Evolutionary conservation across 2,113 vertebrate species (phyloP).

Genomic region (Poeciliopsis prolifica): DNA sequence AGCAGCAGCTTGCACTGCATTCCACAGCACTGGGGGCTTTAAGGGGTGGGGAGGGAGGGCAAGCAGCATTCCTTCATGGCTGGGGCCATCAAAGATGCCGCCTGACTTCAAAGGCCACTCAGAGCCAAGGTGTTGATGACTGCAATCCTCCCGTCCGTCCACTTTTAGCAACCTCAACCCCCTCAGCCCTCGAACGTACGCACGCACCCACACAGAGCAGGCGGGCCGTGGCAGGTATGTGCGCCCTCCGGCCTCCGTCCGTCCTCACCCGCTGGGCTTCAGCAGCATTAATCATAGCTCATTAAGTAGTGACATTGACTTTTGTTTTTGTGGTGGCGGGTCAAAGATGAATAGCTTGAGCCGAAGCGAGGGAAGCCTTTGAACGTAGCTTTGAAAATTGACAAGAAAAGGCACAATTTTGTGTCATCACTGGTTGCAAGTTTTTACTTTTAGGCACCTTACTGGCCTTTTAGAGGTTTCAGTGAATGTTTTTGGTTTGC

Average conservation of each 20-base stretch:
- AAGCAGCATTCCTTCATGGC: conserved; percentile 72
- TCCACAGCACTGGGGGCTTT: conserved; percentile 81
- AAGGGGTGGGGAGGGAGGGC: conserved; percentile 55
- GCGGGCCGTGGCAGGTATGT: conserved; percentile 53
- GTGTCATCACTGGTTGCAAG: no score
- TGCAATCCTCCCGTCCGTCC: conserved; percentile 73
- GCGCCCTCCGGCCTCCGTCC: conserved; percentile 27
- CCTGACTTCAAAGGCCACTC: conserved; percentile 76
- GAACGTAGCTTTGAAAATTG: background rate
- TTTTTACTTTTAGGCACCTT: background rate
- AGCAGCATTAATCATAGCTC: conserved; percentile 67
- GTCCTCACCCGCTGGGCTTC: conserved; percentile 18
- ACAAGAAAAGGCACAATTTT: background rate
- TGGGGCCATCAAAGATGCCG: conserved; percentile 74
- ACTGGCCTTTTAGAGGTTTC: background rate
- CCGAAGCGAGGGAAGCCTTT: conserved; percentile 2
- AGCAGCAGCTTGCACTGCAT: conserved; percentile 76
- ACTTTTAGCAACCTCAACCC: conserved; percentile 75
- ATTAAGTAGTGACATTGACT: conserved; percentile 65
- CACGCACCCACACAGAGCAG: conserved; percentile 13
- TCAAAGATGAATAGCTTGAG: conserved; percentile 2
- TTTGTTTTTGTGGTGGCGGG: conserved; percentile 50
- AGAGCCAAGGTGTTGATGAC: conserved; percentile 80
- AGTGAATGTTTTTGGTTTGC: background rate
- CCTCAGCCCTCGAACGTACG: conserved; percentile 25